Percentiles rank a stretch among this genome's conserved stretches.
Evolutionary conservation across 2,113 vertebrate genomes (phyloP).

Genomic region (Platichthys flesus): DNA sequence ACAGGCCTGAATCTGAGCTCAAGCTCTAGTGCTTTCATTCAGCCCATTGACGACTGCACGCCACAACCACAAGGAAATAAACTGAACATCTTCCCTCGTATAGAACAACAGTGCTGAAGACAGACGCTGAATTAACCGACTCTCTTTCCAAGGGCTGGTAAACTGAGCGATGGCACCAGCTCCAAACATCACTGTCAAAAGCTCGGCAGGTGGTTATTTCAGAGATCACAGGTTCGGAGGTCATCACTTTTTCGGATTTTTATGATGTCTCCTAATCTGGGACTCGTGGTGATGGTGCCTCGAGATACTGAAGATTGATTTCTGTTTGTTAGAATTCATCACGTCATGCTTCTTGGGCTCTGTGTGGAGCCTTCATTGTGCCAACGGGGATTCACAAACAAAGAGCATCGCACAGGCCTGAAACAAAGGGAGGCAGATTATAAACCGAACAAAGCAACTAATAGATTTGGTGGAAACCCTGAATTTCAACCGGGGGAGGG

Average conservation of each 20-base stretch:
- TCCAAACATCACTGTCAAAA: too few species aligned
- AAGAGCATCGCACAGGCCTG: slow-evolving; percentile 54
- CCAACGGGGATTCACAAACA: slow-evolving; percentile 49
- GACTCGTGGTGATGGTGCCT: neutral
- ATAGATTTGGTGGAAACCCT: slow-evolving; percentile 46
- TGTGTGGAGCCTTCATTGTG: slow-evolving; percentile 56
- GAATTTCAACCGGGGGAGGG: slow-evolving; percentile 42
- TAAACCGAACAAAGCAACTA: slow-evolving; percentile 46
- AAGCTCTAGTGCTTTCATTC: too few species aligned
- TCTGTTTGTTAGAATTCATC: slow-evolving; percentile 42
- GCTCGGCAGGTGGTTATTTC: neutral
- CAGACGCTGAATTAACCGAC: too few species aligned
- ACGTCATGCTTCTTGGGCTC: slow-evolving; percentile 44
- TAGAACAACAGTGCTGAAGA: too few species aligned
- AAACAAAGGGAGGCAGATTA: slow-evolving; percentile 68
- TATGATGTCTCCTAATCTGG: neutral
- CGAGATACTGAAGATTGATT: slow-evolving; percentile 22
- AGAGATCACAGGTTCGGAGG: neutral
- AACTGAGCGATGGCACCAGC: too few species aligned
- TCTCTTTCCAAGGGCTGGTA: too few species aligned
- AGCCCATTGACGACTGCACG: too few species aligned
- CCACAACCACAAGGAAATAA: too few species aligned
- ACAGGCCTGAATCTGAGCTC: too few species aligned
- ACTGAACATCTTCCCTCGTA: too few species aligned
- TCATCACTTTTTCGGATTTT: neutral